phyloP scores from a whole-genome alignment of 2,888 invertebrate genomes.

The Argyresthia goedartella region DNA sequence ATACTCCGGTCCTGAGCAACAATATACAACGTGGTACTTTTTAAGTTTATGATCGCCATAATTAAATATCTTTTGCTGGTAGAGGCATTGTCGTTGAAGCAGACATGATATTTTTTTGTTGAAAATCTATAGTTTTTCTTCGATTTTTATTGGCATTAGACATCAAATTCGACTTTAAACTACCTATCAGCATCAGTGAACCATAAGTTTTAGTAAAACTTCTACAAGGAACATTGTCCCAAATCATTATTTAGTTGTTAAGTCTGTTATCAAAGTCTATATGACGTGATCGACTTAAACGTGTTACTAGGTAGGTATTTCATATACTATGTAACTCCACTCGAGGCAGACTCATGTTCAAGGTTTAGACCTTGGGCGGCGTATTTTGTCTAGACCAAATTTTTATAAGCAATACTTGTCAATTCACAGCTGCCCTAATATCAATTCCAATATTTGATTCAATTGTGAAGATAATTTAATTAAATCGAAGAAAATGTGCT shows the following conservation, averaged over 20 bases:
- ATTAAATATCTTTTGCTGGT: slow-evolving; percentile 13
- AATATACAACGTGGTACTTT: slow-evolving; percentile 23
- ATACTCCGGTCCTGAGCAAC: slow-evolving; percentile 22
- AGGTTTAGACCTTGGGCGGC: not conserved
- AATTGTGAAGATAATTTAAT: not conserved
- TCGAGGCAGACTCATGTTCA: not conserved
- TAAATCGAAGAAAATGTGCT: no score
- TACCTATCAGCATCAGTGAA: no score
- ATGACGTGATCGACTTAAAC: no score
- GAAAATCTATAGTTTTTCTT: no score
- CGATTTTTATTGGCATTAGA: no score
- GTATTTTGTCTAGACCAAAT: not conserved
- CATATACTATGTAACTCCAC: no score
- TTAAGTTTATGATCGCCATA: not conserved
- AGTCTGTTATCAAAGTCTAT: no score
- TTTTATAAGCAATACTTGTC: not conserved
- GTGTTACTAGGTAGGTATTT: no score
- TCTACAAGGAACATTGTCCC: slow-evolving; percentile 43
- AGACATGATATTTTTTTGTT: slow-evolving; percentile 28
- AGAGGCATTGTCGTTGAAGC: slow-evolving; percentile 22
- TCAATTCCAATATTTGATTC: no score
- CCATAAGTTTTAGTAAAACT: slow-evolving; percentile 7
- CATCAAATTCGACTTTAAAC: no score
- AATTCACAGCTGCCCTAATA: not conserved
- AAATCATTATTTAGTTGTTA: not conserved